These are phyloP conservation scores for Wasmannia auropunctata DNA, from an alignment of 1,140 invertebrate species.

Conservation along the genomic window DNA sequence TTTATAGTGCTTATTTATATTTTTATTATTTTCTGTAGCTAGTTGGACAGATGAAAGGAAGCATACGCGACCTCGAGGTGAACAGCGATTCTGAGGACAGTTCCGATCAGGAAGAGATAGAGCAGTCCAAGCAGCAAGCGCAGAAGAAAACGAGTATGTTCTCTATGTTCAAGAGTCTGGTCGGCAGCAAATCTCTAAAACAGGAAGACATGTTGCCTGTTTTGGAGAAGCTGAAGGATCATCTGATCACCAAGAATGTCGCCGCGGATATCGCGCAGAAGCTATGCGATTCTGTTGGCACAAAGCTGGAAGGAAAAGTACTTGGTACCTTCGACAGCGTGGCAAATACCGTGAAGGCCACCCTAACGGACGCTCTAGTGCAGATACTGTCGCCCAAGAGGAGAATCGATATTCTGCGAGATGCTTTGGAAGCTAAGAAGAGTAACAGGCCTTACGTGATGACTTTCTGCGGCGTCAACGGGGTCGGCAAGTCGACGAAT, in stretches of 20 bases:
- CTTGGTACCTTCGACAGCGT: conserved; percentile 97
- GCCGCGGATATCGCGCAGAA: conserved; percentile 98
- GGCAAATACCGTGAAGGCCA: conserved; percentile 92
- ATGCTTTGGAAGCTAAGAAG: conserved; percentile 95
- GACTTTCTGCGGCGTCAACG: conserved; percentile 99
- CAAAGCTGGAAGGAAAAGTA: conserved; percentile 97
- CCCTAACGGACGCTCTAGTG: conserved; percentile 93
- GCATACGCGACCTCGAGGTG: conserved; percentile 88
- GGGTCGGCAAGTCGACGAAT: conserved; percentile 99
- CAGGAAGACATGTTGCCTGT: conserved; percentile 92
- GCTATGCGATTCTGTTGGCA: conserved; percentile 97
- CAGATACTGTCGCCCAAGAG: conserved; percentile 97
- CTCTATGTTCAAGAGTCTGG: conserved; percentile 94
- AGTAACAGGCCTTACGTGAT: conserved; percentile 96
- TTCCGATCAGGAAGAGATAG: conserved; percentile 78
- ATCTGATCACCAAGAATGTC: conserved; percentile 99
- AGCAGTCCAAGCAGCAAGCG: conserved; percentile 73
- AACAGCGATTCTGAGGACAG: conserved; percentile 86
- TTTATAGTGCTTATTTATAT: conserved; percentile 29
- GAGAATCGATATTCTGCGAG: conserved; percentile 98
- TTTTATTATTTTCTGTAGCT: conserved; percentile 86
- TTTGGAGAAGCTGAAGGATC: conserved; percentile 98
- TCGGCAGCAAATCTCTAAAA: conserved; percentile 93
- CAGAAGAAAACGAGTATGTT: conserved; percentile 89
- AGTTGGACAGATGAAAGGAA: conserved; percentile 93